Evolutionary conservation across 1,140 invertebrate genomes (phyloP).

Genomic region (Mylabris phalerata): DNA sequence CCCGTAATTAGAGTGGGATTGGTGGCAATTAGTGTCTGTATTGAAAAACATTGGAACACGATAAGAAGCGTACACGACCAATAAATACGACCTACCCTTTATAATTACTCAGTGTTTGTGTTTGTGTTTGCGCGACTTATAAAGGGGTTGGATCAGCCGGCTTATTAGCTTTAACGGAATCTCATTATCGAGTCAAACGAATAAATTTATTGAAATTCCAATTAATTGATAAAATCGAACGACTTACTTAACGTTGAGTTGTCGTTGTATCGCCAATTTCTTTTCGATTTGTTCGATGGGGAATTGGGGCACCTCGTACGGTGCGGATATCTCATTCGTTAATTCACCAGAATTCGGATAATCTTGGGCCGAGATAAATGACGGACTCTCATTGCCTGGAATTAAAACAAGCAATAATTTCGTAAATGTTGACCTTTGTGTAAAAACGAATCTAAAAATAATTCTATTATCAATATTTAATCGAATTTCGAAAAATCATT

Average conservation of each 20-base stretch:
- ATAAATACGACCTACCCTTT: too few species aligned
- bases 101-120: too few species aligned
- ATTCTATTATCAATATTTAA: neutral
- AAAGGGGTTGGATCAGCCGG: too few species aligned
- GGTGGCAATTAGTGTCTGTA: too few species aligned
- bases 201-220: neutral
- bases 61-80: too few species aligned
- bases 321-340: slow-evolving; percentile 85
- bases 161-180: too few species aligned
- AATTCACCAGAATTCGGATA: slow-evolving; percentile 47
- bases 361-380: slow-evolving; percentile 30
- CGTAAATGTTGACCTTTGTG: slow-evolving; percentile 5
- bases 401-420: slow-evolving; percentile 18
- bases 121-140: too few species aligned
- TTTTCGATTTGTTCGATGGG: slow-evolving; percentile 95
- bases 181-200: neutral
- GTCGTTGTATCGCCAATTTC: slow-evolving; percentile 84
- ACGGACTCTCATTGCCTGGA: slow-evolving; percentile 52
- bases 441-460: neutral
- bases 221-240: neutral
- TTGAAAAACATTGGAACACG: too few species aligned
- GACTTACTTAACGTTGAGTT: slow-evolving; percentile 80
- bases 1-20: slow-evolving; percentile 12
- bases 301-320: slow-evolving; percentile 93
- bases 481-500: neutral